phyloP scores from a whole-genome alignment of 1,140 invertebrate species.

The Drosophila novamexicana region DNA sequence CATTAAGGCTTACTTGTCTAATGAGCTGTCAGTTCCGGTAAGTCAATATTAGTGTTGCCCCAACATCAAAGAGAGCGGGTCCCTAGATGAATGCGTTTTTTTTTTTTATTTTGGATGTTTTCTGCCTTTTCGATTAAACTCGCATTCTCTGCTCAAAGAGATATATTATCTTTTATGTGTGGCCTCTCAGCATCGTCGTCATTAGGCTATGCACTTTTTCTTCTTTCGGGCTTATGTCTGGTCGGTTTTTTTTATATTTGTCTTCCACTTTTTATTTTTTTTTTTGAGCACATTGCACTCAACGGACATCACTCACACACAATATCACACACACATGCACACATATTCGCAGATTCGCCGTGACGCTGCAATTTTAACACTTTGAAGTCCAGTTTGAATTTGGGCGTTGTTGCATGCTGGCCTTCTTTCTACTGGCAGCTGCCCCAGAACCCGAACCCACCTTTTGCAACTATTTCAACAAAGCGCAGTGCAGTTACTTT shows the following conservation, averaged over 20 bases:
- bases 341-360: constrained; percentile 48
- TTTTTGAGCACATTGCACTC: constrained; percentile 57
- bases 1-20: background rate
- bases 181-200: constrained; percentile 26
- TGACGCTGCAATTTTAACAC: constrained; percentile 77
- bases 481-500: constrained; percentile 81
- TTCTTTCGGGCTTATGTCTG: constrained; percentile 32
- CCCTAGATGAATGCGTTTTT: background rate
- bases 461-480: constrained; percentile 81
- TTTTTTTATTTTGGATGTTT: background rate
- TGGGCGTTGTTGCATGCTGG: constrained; percentile 60
- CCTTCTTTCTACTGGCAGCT: constrained; percentile 18
- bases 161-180: constrained; percentile 46
- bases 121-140: constrained; percentile 10
- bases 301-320: constrained; percentile 52
- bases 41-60: background rate
- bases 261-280: background rate
- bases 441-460: background rate
- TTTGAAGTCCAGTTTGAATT: constrained; percentile 80
- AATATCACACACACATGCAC: constrained; percentile 10
- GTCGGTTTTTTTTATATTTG: constrained; percentile 3
- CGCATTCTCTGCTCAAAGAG: constrained; percentile 21
- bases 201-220: constrained; percentile 62
- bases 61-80: constrained; percentile 6
- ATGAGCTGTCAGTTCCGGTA: background rate